Conservation (phyloP, 53 echinoderm and acorn worm genomes). For the Astropecten irregularis region DNA sequence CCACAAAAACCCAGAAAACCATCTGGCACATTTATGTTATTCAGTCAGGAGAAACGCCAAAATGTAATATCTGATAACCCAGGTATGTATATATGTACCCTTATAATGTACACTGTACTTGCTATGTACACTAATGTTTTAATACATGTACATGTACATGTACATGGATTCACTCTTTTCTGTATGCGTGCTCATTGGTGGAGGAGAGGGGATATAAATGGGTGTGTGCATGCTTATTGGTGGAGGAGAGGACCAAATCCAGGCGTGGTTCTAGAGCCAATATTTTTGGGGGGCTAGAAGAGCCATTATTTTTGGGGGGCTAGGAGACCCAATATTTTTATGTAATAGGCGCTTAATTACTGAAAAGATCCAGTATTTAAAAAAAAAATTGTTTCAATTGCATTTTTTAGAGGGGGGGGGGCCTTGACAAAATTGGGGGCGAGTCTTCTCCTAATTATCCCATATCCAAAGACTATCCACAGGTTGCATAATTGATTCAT, state of each 20-base stretch:
- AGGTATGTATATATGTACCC: slow-evolving; percentile 14
- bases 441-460: no score
- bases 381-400: neutral
- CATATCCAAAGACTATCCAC: no score
- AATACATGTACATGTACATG: neutral
- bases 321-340: no score
- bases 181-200: neutral
- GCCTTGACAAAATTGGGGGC: no score
- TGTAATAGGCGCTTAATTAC: no score
- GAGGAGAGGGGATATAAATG: neutral
- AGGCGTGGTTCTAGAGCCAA: no score
- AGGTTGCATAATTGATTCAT: no score
- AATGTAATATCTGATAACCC: slow-evolving; percentile 50
- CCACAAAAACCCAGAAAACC: slow-evolving; percentile 65
- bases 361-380: no score
- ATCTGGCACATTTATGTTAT: slow-evolving; percentile 49
- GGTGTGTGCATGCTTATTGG: neutral
- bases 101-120: neutral
- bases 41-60: slow-evolving; percentile 52
- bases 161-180: neutral
- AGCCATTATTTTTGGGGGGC: no score
- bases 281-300: no score
- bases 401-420: no score
- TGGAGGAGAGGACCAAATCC: no score
- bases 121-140: neutral